Percentiles rank a stretch among this genome's conserved stretches.
These are phyloP conservation scores for Bombylius discolor DNA, from an alignment of 2,888 invertebrate species.

Conservation along the genomic window DNA sequence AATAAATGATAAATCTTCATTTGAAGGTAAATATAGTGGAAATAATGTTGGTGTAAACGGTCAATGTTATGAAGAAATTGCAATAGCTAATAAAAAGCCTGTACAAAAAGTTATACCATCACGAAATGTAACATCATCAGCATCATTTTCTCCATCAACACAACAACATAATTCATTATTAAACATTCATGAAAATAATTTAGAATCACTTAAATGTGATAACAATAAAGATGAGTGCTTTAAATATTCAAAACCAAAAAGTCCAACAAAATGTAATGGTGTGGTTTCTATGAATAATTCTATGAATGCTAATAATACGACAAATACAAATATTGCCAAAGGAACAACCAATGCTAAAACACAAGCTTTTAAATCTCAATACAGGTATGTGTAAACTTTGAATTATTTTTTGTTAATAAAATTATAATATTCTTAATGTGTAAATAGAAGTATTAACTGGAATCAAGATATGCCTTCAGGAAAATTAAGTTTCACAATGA, in stretches of 20 bases:
- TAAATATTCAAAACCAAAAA: conserved; percentile 39
- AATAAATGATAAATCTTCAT: too few species aligned
- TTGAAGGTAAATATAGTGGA: neutral
- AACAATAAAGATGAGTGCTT: conserved; percentile 22
- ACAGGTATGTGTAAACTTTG: neutral
- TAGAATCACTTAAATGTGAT: neutral
- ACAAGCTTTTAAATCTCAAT: neutral
- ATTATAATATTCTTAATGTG: too few species aligned
- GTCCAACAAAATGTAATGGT: conserved; percentile 32
- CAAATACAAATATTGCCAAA: neutral
- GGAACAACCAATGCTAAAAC: neutral
- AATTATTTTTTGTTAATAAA: too few species aligned
- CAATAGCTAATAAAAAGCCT: conserved; percentile 40
- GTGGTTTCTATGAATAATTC: conserved; percentile 21
- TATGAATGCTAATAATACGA: neutral
- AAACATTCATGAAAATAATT: neutral
- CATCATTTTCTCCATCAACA: conserved; percentile 1
- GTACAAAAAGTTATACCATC: conserved; percentile 70
- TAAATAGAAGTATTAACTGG: conserved; percentile 46
- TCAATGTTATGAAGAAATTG: neutral
- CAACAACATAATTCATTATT: neutral
- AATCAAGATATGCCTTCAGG: conserved; percentile 53
- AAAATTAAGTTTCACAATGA: conserved; percentile 81
- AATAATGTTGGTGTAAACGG: neutral
- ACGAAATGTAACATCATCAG: conserved; percentile 37